Evolutionary conservation across 2,888 invertebrate genomes (phyloP).

Genomic region (Timandra comae): DNA sequence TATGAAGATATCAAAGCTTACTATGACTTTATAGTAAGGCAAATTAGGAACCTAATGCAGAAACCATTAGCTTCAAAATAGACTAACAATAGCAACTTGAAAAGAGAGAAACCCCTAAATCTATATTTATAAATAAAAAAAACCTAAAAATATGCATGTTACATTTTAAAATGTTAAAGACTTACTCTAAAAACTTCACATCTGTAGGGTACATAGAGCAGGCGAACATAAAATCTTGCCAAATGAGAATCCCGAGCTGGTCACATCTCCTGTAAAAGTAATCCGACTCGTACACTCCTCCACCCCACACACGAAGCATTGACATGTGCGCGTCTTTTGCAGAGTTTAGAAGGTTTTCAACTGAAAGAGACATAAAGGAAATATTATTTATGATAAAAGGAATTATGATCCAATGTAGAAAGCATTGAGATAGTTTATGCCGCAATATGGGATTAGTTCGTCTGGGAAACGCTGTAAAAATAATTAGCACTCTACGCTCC

Average conservation of each 20-base stretch:
- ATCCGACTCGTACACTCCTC: slow-evolving; percentile 96
- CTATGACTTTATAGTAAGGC: not conserved
- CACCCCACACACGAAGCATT: slow-evolving; percentile 98
- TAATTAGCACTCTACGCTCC: too few species aligned
- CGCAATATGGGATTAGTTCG: too few species aligned
- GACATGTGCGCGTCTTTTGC: slow-evolving; percentile 90
- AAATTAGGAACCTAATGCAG: not conserved
- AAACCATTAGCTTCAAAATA: too few species aligned
- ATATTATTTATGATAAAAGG: slow-evolving; percentile 1
- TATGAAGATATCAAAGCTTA: too few species aligned
- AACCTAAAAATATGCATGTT: too few species aligned
- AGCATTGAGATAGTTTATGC: too few species aligned
- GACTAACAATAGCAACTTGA: too few species aligned
- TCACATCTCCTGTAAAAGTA: slow-evolving; percentile 93
- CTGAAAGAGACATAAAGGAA: slow-evolving; percentile 28
- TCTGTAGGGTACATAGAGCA: slow-evolving; percentile 94
- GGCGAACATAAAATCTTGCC: slow-evolving; percentile 99
- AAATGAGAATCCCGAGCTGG: slow-evolving; percentile 92
- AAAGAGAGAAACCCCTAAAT: too few species aligned
- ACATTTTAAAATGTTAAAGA: too few species aligned
- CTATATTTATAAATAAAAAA: too few species aligned
- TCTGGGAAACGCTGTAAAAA: too few species aligned
- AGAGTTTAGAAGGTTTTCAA: slow-evolving; percentile 80
- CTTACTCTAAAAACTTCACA: slow-evolving; percentile 80
- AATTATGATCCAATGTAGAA: too few species aligned